Evolutionary conservation across 2,797 vertebrate genomes (phyloP), one percentile per base, ranked within the genome.

Genomic region (Hydrophis major): DNA sequence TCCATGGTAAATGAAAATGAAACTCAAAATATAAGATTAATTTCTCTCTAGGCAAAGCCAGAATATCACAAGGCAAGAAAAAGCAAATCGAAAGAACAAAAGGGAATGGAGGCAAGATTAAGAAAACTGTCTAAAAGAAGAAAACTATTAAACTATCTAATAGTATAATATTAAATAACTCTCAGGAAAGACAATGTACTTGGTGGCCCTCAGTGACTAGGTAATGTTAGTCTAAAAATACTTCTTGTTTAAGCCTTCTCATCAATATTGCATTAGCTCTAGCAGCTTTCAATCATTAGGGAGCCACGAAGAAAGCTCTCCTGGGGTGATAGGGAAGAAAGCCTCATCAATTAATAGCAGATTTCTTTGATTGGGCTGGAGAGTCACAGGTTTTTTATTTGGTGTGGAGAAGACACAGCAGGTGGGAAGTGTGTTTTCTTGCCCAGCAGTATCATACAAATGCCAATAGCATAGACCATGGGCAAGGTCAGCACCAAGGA

Each of bases 341-440:
- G 56, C 3, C 78, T 47, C 78, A 69, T 91, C 94, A 96, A 91
- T 96, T 96, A 93, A 37, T 6, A 94, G 63, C 2, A 1, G 53
- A 22, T 91, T 32, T 28, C 0, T 66, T n/a, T 1, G 91, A 63
- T 56, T 92, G 86, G 59, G 93, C 89, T 86, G 47, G 90, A 91
- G 60, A 37, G 14, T 66, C 0, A 4, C 57, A 11, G 88, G 1
- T 0, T 57, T 78, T 93, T 87, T 0, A 0, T 83, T 37, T 69
- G 88, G 56, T n/a, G 28, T 50, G 12, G 91, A 95, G 90, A 94
- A 90, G 28, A 50, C 93, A 86, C 94, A 37, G 91, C 0, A 1
- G 95, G 95, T 1, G 92, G 89, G 1, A 0, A 55, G 74, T 91
- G 53, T 83, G 89, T 53, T 59, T 37, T 88, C 86, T 66, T 88